Evolutionary conservation across 2,113 vertebrate genomes (phyloP), one percentile per base, ranked within the genome.

Genomic region (Dipodomys spectabilis): DNA sequence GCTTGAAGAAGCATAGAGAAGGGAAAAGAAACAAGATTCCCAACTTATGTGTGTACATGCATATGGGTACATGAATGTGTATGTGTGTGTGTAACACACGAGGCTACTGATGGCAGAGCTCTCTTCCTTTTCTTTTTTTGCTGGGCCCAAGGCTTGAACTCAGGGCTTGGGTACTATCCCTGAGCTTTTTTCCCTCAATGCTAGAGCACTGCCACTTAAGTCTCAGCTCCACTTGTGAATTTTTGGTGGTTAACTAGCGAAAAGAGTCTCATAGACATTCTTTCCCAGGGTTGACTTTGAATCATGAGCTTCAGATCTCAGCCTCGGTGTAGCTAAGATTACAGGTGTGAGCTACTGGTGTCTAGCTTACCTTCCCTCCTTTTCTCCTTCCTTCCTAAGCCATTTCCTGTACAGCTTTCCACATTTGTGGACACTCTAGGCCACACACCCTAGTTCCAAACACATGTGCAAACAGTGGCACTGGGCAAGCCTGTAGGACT

Each of bases 341-440:
- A 22, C 10, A 53, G 22, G 11, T 30, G 0, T 5, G 1, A 32
- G 67, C 15, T 20, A 62, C 30, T 62, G n/a, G 23, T 8, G 5
- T 39, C 71, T 13, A 45, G 32, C 32, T 67, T 0, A 0, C 13
- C 39, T 11, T 5, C 1, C 28, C 32, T 23, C 16, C 6, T 80
- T 16, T 12, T 60, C 30, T 7, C 5, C 78, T 27, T 28, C 15
- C 30, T 22, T 20, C 8, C n/a, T 12, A 19, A 57, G 69, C 39
- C 60, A 28, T 39, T 23, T n/a, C 32, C 25, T 6, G 0, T 68
- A 91, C 28, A 62, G 18, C 80, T 49, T 93, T 25, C 8, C 71
- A 32, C 2, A 25, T 5, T 28, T 2, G 2, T 23, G 5, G 77
- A 13, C 64, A 18, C 35, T 65, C 30, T 64, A 86, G 62, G 6